Percentiles rank a stretch among this genome's conserved stretches.
phyloP scores from a whole-genome alignment of 2,888 invertebrate genomes.

The Seira sanloemensis region DNA sequence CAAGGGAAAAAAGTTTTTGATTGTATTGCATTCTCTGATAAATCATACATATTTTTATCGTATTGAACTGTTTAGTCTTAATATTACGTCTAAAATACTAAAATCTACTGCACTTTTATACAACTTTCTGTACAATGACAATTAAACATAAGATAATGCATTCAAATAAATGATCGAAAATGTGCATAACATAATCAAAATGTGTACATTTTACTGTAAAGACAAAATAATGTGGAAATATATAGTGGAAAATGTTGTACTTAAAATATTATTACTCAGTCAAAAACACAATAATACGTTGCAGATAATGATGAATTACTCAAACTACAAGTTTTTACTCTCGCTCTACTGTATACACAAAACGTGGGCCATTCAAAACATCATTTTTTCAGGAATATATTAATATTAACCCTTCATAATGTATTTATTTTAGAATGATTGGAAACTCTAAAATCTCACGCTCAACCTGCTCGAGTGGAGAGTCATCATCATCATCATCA shows the following conservation, averaged over 20 bases:
- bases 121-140: not conserved
- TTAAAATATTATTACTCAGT: slow-evolving; percentile 62
- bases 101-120: not conserved
- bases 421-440: too few relatives aligned
- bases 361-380: too few relatives aligned
- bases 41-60: not conserved
- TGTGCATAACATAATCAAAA: not conserved
- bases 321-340: too few relatives aligned
- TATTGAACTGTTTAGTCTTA: slow-evolving; percentile 13
- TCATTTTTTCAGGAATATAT: too few relatives aligned
- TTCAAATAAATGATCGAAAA: not conserved
- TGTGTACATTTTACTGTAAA: not conserved
- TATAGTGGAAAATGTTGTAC: slow-evolving; percentile 53
- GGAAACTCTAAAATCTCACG: too few relatives aligned
- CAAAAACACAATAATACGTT: slow-evolving; percentile 61
- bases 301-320: slow-evolving; percentile 57
- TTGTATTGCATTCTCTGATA: slow-evolving; percentile 10
- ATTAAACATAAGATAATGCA: slow-evolving; percentile 11
- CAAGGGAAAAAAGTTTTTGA: not conserved
- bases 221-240: slow-evolving; percentile 46
- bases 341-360: too few relatives aligned
- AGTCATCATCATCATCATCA: not conserved
- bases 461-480: too few relatives aligned
- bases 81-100: not conserved
- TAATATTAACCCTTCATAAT: too few relatives aligned